Evolutionary conservation across 2,113 vertebrate genomes (phyloP), one percentile per base, ranked within the genome.

Genomic region (Eptesicus fuscus): DNA sequence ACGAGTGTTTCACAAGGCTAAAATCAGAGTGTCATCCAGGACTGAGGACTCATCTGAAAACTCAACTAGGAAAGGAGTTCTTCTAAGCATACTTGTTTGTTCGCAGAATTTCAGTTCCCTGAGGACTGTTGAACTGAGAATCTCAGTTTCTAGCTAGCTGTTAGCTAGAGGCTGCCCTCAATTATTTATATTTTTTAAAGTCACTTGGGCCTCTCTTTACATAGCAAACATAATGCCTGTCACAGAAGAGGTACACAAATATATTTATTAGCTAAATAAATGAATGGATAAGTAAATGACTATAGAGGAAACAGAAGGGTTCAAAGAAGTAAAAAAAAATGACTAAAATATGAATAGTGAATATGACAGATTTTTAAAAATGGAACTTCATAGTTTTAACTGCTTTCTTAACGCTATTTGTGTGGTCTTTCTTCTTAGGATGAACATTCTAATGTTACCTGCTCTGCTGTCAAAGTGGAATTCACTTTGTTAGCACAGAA

Each of bases 401-500:
- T 93, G 37, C 61, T 90, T 82, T 88, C n/a, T 82, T 91, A 88
- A 53, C 30, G 32, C 86, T 89, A 88, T 73, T 94, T 89, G 16
- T 82, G 7, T 90, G 80, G 69, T 53, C 61, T 91, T 59, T 77
- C 94, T 96, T 97, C 86, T 86, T 42, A 42, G 32, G 35, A 49
- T 83, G 69, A 32, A 6, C 18, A 76, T 96, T 97, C 63, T 97
- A 22, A 92, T 88, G 59, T 90, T 91, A 35, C 11, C 69, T n/a
- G 28, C 44, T 91, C 30, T 93, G 65, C n/a, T 93, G 35, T 71
- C 61, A 76, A 76, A 91, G 79, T 86, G 35, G 65, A 92, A 70
- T 97, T 95, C 23, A 85, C 42, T 89, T 77, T 83, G 86, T 56
- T 83, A 95, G 90, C 88, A 30, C n/a, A 90, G 20, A 88, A 40